A percentile compares a stretch with the other conserved stretches of the same genome.
These are phyloP conservation scores for Penaeus indicus DNA, from an alignment of 1,140 invertebrate species.

Conservation along the genomic window DNA sequence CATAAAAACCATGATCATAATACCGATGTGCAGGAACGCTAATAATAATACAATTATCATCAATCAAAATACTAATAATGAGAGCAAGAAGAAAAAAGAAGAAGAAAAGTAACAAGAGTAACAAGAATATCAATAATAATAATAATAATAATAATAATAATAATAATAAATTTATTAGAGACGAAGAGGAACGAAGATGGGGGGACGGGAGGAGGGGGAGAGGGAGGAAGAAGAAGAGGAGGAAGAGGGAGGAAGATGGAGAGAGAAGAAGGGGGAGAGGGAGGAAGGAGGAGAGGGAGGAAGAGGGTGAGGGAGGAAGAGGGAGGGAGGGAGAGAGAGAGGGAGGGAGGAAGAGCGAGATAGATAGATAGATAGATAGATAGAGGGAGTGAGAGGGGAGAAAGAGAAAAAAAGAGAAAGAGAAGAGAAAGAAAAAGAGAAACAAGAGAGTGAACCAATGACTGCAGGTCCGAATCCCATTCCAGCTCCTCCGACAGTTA, in stretches of 20 bases:
- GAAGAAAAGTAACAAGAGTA: background rate
- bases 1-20: no score
- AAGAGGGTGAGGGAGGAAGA: background rate
- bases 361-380: background rate
- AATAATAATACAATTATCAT: background rate
- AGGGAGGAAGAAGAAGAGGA: background rate
- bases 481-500: no score
- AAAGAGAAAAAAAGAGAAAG: no score
- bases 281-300: no score
- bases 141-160: background rate
- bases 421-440: background rate
- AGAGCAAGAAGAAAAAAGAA: background rate
- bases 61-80: background rate
- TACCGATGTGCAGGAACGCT: background rate
- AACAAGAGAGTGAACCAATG: background rate
- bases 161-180: background rate
- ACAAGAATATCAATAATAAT: background rate
- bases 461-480: no score
- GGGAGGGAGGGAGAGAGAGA: background rate
- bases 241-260: background rate
- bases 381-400: background rate
- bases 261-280: no score
- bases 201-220: no score
- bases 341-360: background rate
- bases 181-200: background rate